phyloP scores from a whole-genome alignment of 2,888 invertebrate genomes.

The Heliconius aoede region DNA sequence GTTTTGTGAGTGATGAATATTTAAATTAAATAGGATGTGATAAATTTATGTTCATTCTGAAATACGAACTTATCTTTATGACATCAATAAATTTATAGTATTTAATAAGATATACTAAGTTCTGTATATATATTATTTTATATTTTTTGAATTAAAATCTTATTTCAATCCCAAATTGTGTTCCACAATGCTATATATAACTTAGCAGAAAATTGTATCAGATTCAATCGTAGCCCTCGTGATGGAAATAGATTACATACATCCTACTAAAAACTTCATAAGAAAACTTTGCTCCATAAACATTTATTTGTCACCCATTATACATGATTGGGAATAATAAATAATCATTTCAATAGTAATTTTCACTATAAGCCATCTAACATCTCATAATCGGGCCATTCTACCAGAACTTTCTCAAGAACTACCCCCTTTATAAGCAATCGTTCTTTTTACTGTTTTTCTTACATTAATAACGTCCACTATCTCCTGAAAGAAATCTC shows the following conservation, averaged over 20 bases:
- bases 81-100: not conserved
- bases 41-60: too few species aligned
- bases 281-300: slow-evolving; percentile 32
- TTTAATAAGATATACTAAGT: not conserved
- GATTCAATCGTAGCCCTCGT: not conserved
- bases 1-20: not conserved
- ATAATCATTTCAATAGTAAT: slow-evolving; percentile 44
- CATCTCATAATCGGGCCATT: slow-evolving; percentile 51
- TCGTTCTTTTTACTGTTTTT: slow-evolving; percentile 79
- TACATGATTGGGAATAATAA: slow-evolving; percentile 34
- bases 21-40: not conserved
- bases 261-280: not conserved
- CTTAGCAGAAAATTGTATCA: not conserved
- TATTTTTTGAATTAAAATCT: not conserved
- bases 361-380: slow-evolving; percentile 48
- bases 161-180: not conserved
- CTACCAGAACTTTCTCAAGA: slow-evolving; percentile 62
- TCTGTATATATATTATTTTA: not conserved
- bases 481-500: slow-evolving; percentile 79
- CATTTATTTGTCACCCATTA: slow-evolving; percentile 33
- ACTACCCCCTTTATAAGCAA: slow-evolving; percentile 71
- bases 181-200: too few species aligned
- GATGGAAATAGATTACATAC: not conserved
- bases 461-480: slow-evolving; percentile 78
- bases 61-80: too few species aligned